Evolutionary conservation across 1,140 invertebrate species (phyloP).

Genomic region (Euschistus heros): DNA sequence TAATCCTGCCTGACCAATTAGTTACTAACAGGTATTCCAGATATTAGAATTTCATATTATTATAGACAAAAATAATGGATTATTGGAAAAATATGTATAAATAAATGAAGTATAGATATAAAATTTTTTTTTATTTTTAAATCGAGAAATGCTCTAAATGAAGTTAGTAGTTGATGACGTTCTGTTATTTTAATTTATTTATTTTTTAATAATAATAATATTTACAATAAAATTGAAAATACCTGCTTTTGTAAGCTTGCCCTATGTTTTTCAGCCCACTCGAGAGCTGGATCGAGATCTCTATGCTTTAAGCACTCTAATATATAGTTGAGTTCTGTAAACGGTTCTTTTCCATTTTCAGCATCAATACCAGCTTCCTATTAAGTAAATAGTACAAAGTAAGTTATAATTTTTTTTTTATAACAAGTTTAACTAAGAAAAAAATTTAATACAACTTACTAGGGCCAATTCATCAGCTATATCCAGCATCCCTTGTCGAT

Average conservation of each 20-base stretch:
- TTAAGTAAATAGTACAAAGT: too few relatives aligned
- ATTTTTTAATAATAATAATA: too few relatives aligned
- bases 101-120: too few relatives aligned
- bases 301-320: constrained; percentile 65
- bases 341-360: constrained; percentile 65
- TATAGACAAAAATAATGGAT: too few relatives aligned
- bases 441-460: constrained; percentile 33
- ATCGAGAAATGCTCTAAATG: too few relatives aligned
- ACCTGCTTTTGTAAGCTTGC: constrained; percentile 49
- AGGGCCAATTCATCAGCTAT: constrained; percentile 71
- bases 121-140: too few relatives aligned
- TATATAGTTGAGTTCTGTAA: constrained; percentile 75
- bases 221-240: background rate
- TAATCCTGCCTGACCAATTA: too few relatives aligned
- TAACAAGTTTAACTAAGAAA: background rate
- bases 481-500: constrained; percentile 82
- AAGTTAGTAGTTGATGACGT: too few relatives aligned
- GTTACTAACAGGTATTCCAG: too few relatives aligned
- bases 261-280: constrained; percentile 58
- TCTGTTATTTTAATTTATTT: too few relatives aligned
- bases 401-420: background rate
- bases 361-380: constrained; percentile 63
- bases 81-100: too few relatives aligned
- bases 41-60: too few relatives aligned
- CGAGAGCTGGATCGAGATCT: constrained; percentile 68